Percentiles rank a stretch among this genome's conserved stretches.
Evolutionary conservation across 2,888 invertebrate genomes (phyloP).

Genomic region (Leptopilina myrica): DNA sequence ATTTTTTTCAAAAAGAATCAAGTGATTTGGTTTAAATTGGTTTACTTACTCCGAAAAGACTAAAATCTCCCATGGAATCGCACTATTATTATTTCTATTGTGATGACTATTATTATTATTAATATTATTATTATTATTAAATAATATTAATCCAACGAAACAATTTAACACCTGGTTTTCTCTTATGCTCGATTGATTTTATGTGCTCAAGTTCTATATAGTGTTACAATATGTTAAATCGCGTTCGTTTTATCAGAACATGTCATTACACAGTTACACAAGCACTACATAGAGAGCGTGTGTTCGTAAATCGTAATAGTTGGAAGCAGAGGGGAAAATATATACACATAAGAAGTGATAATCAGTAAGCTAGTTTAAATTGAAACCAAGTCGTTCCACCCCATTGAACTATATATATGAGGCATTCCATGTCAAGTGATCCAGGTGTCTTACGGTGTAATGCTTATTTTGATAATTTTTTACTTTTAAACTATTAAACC

Average conservation of each 20-base stretch:
- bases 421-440: too few relatives aligned
- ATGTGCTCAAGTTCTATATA: background rate
- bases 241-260: slow-evolving; percentile 28
- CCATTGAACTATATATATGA: slow-evolving; percentile 9
- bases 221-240: slow-evolving; percentile 22
- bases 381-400: slow-evolving; percentile 4
- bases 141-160: slow-evolving; percentile 1
- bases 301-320: slow-evolving; percentile 6
- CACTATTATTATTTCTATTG: background rate
- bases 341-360: slow-evolving; percentile 20
- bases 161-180: slow-evolving; percentile 15
- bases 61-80: too few relatives aligned
- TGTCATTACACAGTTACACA: slow-evolving; percentile 25
- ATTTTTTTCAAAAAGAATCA: too few relatives aligned
- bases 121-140: background rate
- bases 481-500: too few relatives aligned
- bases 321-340: background rate
- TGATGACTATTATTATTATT: background rate
- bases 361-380: slow-evolving; percentile 23
- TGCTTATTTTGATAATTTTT: too few relatives aligned
- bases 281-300: background rate
- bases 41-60: too few relatives aligned
- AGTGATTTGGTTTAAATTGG: too few relatives aligned
- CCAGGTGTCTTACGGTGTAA: too few relatives aligned
- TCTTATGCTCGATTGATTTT: slow-evolving; percentile 6